Evolutionary conservation across 2,888 invertebrate genomes (phyloP).

Genomic region (Drosophila histrio): DNA sequence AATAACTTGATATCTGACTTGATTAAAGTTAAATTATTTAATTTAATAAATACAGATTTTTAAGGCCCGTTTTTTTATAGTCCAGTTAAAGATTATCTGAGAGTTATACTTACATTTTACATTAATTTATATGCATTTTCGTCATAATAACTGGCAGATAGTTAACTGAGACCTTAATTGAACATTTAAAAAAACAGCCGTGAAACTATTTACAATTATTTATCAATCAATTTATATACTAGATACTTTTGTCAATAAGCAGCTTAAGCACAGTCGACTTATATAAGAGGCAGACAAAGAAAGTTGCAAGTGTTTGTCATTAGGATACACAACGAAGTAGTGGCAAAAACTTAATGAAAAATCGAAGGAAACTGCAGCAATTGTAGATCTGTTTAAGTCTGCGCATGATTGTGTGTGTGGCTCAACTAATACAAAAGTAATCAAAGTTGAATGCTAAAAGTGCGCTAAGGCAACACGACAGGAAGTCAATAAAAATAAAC

Average conservation of each 20-base stretch:
- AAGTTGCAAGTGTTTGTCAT: constrained; percentile 33
- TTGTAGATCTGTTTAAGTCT: constrained; percentile 13
- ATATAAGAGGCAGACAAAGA: neutral
- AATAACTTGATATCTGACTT: too few relatives aligned
- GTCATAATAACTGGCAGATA: too few relatives aligned
- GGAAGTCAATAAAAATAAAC: constrained; percentile 76
- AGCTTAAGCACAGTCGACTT: neutral
- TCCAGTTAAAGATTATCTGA: too few relatives aligned
- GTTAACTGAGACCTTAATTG: too few relatives aligned
- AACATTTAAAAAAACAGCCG: too few relatives aligned
- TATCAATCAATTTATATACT: neutral
- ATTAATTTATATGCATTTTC: too few relatives aligned
- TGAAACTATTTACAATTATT: neutral
- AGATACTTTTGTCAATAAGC: neutral
- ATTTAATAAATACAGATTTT: too few relatives aligned
- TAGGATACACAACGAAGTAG: constrained; percentile 21
- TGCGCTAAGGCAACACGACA: constrained; percentile 48
- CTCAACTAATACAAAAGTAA: constrained; percentile 65
- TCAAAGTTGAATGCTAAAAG: constrained; percentile 58
- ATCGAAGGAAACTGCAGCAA: constrained; percentile 33
- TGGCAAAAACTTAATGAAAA: constrained; percentile 53
- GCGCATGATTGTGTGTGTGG: constrained; percentile 28
- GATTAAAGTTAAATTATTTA: too few relatives aligned
- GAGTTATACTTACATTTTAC: too few relatives aligned
- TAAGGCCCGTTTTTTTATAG: too few relatives aligned